phyloP scores from a whole-genome alignment of 1,140 invertebrate species.

The Stegodyphus dumicola region DNA sequence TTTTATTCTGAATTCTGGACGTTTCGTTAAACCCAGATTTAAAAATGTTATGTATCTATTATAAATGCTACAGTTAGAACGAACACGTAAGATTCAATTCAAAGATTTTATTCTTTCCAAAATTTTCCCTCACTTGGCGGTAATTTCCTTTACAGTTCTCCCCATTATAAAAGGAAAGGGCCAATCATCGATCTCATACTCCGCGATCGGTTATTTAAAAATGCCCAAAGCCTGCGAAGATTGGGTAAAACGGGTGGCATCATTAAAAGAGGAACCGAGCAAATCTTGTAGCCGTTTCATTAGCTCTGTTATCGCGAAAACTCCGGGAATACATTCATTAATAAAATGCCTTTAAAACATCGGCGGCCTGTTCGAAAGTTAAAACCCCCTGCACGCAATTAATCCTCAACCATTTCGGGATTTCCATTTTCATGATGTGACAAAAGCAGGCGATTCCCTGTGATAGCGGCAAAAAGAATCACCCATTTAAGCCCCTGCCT shows the following conservation, averaged over 20 bases:
- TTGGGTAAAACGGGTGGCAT: slow-evolving; percentile 17
- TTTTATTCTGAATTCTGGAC: no score
- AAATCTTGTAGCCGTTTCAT: slow-evolving; percentile 40
- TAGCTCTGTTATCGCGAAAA: slow-evolving; percentile 45
- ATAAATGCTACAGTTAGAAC: no score
- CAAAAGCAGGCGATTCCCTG: slow-evolving; percentile 24
- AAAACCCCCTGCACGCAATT: slow-evolving; percentile 42
- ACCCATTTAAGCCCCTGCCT: no score
- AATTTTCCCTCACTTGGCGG: no score
- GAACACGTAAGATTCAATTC: no score
- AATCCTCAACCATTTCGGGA: slow-evolving; percentile 13
- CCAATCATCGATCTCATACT: slow-evolving; percentile 19
- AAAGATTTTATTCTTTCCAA: no score
- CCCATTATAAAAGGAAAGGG: no score
- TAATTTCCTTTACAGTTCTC: no score
- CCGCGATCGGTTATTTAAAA: slow-evolving; percentile 47
- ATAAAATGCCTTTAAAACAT: slow-evolving; percentile 58
- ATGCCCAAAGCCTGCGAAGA: slow-evolving; percentile 3
- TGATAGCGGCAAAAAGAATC: neutral
- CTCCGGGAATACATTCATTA: slow-evolving; percentile 38
- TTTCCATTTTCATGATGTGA: slow-evolving; percentile 40
- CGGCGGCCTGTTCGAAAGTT: slow-evolving; percentile 33
- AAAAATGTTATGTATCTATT: no score
- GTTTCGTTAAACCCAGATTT: no score
- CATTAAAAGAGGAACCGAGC: slow-evolving; percentile 19